phyloP scores from a whole-genome alignment of 92 coral and sea anemone genomes.

The Actinostola sp. region DNA sequence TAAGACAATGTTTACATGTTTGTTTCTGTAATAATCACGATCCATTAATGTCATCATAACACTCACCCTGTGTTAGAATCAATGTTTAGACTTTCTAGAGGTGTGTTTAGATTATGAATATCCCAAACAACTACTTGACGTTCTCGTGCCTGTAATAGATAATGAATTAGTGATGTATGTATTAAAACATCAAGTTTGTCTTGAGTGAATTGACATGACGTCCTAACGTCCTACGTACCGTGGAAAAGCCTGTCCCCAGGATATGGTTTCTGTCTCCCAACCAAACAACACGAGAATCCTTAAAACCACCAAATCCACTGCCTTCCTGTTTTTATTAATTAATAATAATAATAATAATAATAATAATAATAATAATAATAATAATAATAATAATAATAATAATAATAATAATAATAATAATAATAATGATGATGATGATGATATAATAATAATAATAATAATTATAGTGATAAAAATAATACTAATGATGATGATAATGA shows the following conservation, averaged over 20 bases:
- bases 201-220: too few relatives aligned
- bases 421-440: too few relatives aligned
- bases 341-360: background rate
- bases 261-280: slow-evolving; percentile 71
- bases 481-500: too few relatives aligned
- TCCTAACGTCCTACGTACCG: slow-evolving; percentile 55
- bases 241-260: slow-evolving; percentile 75
- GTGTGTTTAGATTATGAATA: slow-evolving; percentile 51
- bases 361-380: background rate
- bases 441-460: too few relatives aligned
- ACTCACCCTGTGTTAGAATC: slow-evolving; percentile 80
- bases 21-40: too few relatives aligned
- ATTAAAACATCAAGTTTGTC: background rate
- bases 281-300: slow-evolving; percentile 89
- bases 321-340: too few relatives aligned
- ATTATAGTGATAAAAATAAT: too few relatives aligned
- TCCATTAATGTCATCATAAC: background rate
- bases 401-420: too few relatives aligned
- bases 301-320: slow-evolving; percentile 73
- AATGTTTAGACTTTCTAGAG: slow-evolving; percentile 47
- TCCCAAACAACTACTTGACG: slow-evolving; percentile 83
- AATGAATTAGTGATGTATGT: background rate
- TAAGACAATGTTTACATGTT: too few relatives aligned
- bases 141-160: slow-evolving; percentile 28
- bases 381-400: background rate